Conservation (phyloP, 1,140 invertebrate species). For the Pectinophora gossypiella region DNA sequence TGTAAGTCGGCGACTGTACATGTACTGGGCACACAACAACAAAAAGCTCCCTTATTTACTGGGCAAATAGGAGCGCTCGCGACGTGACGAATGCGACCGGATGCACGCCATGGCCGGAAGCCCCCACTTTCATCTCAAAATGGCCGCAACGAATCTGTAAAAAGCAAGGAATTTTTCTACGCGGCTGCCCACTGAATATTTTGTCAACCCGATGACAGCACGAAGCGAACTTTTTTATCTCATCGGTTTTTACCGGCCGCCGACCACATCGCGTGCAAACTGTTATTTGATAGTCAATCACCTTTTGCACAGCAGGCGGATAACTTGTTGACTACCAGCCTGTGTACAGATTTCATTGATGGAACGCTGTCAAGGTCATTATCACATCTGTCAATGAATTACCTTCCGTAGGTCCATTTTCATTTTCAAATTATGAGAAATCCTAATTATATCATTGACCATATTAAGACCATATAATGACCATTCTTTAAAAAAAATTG, state of each 20-base stretch:
- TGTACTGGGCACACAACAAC: conserved; percentile 6
- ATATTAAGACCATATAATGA: no score
- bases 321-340: no score
- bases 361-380: no score
- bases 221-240: conserved; percentile 49
- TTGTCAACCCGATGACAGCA: conserved; percentile 45
- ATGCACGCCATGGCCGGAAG: conserved; percentile 60
- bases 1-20: neutral
- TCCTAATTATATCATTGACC: no score
- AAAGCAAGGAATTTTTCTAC: conserved; percentile 65
- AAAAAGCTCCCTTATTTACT: conserved; percentile 32
- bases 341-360: no score
- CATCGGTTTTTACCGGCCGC: conserved; percentile 31
- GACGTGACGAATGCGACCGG: conserved; percentile 52
- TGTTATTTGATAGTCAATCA: conserved; percentile 1
- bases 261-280: neutral
- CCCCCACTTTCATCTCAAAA: conserved; percentile 62
- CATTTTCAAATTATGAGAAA: no score
- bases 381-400: no score
- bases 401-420: no score
- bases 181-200: conserved; percentile 59
- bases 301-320: neutral
- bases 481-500: no score
- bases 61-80: conserved; percentile 28
- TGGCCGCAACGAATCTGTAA: conserved; percentile 62